Percentiles rank a stretch among this genome's conserved stretches.
Evolutionary conservation across 1,140 invertebrate genomes (phyloP).

Genomic region (Aphaenogaster floridana): DNA sequence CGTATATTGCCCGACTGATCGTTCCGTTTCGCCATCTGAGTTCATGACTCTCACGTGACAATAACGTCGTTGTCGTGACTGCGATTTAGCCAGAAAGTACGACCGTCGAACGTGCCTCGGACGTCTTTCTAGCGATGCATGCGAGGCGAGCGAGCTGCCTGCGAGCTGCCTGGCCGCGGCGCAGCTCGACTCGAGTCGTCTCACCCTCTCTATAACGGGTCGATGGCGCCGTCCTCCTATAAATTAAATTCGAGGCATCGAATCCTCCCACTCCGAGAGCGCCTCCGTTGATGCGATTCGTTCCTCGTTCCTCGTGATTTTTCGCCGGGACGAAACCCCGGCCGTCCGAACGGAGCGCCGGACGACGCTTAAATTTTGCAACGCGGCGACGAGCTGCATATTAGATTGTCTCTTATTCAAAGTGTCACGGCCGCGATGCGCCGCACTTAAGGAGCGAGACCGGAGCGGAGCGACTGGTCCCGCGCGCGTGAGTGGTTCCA

Average conservation of each 20-base stretch:
- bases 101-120: constrained; percentile 66
- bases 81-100: constrained; percentile 63
- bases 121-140: constrained; percentile 29
- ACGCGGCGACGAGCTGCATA: constrained; percentile 81
- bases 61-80: constrained; percentile 63
- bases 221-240: constrained; percentile 57
- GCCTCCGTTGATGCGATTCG: constrained; percentile 12
- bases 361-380: constrained; percentile 82
- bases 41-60: constrained; percentile 64
- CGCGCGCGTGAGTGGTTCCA: constrained; percentile 12
- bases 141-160: constrained; percentile 13
- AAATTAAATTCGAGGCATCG: constrained; percentile 54
- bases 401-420: constrained; percentile 86
- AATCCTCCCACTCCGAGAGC: not conserved
- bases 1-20: constrained; percentile 49
- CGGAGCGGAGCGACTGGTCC: not conserved
- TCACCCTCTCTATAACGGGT: constrained; percentile 37
- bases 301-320: constrained; percentile 37
- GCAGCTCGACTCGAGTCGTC: constrained; percentile 4
- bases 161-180: not conserved
- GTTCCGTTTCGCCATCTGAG: constrained; percentile 56
- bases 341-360: constrained; percentile 17
- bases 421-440: constrained; percentile 83
- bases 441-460: constrained; percentile 38
- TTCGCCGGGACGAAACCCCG: constrained; percentile 33